Evolutionary conservation across 2,797 vertebrate genomes (phyloP), one percentile per base, ranked within the genome.

Genomic region (Mormyrus hasselquistii): DNA sequence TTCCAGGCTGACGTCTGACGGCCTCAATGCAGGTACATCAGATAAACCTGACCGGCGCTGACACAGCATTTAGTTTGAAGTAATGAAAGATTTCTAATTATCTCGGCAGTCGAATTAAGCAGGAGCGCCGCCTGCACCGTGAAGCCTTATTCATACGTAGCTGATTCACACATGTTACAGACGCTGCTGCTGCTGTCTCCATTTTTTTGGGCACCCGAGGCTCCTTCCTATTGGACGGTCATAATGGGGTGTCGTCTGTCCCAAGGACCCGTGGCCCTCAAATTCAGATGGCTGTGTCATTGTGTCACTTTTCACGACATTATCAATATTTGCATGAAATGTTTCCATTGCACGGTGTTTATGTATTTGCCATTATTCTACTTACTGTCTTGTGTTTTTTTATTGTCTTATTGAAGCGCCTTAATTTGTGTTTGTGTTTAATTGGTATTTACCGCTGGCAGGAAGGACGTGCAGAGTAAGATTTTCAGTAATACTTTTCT

Each of bases 41-140:
- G 4, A 65, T 29, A 62, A 62, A 62, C n/a, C 57, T 8, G n/a
- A 22, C 7, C 59, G 12, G 22, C 29, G 62, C 62, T 65, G 62
- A 29, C 22, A 65, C 94, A 92, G 90, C 38, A 91, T 92, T 95
- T 94, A 94, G 94, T 93, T 93, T 94, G 94, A 95, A 96, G 95
- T 95, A 95, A 95, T 95, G 93, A 95, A 95, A 95, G 92, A 94
- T 95, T 94, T 94, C 94, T 95, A 94, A 95, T 95, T 94, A 95
- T 94, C 94, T 93, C 92, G 93, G 94, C 94, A 87, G 93, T 93
- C 93, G 94, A 95, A 95, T 96, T 95, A 95, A 92, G 93, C 94
- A 90, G 90, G 91, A 95, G 73, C 0, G 5, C 10, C 19, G 34
- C 14, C 73, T 34, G 10, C 25, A 34, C 10, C 1, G 62, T 19